phyloP scores from a whole-genome alignment of 2,113 vertebrate species.

The Myotis davidii region DNA sequence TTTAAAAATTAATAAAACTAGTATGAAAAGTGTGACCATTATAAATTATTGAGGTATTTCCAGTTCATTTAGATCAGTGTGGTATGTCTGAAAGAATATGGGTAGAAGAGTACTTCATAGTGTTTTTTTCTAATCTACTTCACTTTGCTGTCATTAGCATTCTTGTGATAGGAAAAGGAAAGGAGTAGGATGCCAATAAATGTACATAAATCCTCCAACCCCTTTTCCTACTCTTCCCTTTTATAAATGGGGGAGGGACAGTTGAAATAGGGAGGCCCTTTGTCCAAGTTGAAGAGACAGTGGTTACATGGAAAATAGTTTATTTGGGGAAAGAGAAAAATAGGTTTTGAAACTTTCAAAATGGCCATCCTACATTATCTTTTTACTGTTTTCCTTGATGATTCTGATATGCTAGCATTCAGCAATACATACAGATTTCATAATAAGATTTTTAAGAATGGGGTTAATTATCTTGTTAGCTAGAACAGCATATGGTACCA shows the following conservation, averaged over 20 bases:
- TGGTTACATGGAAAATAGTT: not conserved
- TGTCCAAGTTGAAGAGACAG: not conserved
- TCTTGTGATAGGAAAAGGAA: conserved; percentile 12
- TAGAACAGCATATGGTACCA: not conserved
- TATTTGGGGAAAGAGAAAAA: not conserved
- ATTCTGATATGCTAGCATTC: not conserved
- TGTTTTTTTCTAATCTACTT: not conserved
- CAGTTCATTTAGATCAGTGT: not conserved
- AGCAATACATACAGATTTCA: conserved; percentile 4
- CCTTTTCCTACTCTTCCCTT: not conserved
- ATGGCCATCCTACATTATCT: not conserved
- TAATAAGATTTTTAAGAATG: not conserved
- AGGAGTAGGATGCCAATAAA: not conserved
- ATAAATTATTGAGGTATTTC: conserved; percentile 13
- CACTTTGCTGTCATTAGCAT: not conserved
- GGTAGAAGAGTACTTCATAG: not conserved
- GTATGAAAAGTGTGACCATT: conserved; percentile 1
- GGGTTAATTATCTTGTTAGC: not conserved
- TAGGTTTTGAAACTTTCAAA: conserved; percentile 23
- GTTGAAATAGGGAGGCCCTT: conserved; percentile 28
- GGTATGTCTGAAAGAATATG: not conserved
- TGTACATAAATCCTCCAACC: not conserved
- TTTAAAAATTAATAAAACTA: not conserved
- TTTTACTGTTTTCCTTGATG: conserved; percentile 39
- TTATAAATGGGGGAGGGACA: not conserved